Conservation (phyloP, 2,888 invertebrate species). For the Cerceris ruficornis region DNA sequence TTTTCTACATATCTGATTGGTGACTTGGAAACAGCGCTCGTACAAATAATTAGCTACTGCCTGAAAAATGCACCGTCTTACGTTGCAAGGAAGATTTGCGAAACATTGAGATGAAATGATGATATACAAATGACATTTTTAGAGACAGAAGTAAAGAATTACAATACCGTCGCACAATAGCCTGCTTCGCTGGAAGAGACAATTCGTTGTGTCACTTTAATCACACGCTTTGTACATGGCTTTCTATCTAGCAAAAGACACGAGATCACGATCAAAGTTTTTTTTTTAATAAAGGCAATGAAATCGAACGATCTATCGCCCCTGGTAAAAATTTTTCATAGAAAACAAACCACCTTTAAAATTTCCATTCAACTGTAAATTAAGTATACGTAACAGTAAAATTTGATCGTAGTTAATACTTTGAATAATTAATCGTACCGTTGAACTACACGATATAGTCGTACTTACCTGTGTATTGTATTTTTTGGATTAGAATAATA, state of each 20-base stretch:
- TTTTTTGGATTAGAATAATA: no score
- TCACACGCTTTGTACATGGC: slow-evolving; percentile 48
- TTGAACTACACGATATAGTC: no score
- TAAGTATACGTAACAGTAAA: no score
- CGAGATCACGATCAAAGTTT: no score
- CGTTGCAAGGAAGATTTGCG: slow-evolving; percentile 63
- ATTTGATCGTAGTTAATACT: no score
- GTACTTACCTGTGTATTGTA: no score
- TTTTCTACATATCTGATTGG: slow-evolving; percentile 30
- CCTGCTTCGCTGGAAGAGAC: slow-evolving; percentile 40
- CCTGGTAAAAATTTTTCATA: no score
- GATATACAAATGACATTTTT: background rate
- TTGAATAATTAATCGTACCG: no score
- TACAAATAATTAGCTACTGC: slow-evolving; percentile 59
- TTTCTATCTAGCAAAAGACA: background rate
- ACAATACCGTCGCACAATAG: background rate
- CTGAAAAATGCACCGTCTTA: slow-evolving; percentile 63
- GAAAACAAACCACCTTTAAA: no score
- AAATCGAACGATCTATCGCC: no score
- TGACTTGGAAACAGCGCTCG: slow-evolving; percentile 67
- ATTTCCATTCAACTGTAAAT: no score
- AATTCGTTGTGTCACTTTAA: slow-evolving; percentile 11
- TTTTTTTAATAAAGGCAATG: no score
- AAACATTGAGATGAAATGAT: background rate
- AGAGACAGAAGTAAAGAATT: slow-evolving; percentile 7